These are phyloP conservation scores for Phalloptychus januarius DNA, from an alignment of 2,797 vertebrate species.

Conservation along the genomic window DNA sequence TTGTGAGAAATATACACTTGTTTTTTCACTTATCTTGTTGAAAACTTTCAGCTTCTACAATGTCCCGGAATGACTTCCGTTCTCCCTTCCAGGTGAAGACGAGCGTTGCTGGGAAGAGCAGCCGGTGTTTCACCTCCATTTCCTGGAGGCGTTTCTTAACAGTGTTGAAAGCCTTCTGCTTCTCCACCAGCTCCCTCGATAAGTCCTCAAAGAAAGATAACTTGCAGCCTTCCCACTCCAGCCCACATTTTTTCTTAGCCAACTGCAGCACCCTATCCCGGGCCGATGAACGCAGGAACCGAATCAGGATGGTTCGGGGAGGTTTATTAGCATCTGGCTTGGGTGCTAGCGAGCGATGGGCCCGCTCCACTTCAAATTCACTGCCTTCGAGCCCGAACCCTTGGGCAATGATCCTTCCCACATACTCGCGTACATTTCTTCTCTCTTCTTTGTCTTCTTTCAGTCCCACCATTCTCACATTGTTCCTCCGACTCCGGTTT, in stretches of 20 bases:
- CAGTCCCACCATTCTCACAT: slow-evolving; percentile 13
- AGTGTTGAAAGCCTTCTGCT: neutral
- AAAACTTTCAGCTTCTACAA: neutral
- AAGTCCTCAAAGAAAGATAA: neutral
- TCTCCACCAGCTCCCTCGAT: neutral
- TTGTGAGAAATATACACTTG: neutral
- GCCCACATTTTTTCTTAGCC: neutral
- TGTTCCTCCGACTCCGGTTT: slow-evolving; percentile 10
- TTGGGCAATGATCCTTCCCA: neutral
- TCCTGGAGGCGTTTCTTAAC: slow-evolving; percentile 6
- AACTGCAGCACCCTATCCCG: neutral
- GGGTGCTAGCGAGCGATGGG: neutral
- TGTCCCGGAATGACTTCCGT: neutral
- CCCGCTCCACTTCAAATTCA: neutral
- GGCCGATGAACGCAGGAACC: neutral
- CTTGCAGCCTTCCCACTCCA: neutral
- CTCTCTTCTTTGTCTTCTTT: neutral
- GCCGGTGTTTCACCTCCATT: slow-evolving; percentile 9
- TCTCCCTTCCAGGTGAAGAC: slow-evolving; percentile 6
- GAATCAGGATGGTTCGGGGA: neutral
- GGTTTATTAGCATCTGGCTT: neutral
- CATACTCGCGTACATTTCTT: neutral
- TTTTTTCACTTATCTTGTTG: neutral
- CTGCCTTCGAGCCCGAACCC: neutral
- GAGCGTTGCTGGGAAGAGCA: slow-evolving; percentile 1